phyloP scores from a whole-genome alignment of 2,888 invertebrate species.

The Epinotia nisella region DNA sequence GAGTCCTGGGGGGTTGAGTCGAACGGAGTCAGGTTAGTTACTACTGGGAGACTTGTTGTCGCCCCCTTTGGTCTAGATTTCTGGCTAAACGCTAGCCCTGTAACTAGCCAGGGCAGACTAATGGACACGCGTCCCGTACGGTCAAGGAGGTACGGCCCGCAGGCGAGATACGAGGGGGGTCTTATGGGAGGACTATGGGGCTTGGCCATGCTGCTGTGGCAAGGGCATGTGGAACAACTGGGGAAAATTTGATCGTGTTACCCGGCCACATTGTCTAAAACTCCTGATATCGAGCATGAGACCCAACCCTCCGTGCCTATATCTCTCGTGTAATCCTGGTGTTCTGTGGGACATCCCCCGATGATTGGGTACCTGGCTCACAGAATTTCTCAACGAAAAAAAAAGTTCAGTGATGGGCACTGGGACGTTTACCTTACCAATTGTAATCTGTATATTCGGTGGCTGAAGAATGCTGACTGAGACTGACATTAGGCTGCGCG shows the following conservation, averaged over 20 bases:
- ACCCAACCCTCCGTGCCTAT: conserved; percentile 19
- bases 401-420: no score
- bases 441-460: no score
- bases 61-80: conserved; percentile 17
- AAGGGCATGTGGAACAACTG: conserved; percentile 23
- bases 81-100: conserved; percentile 24
- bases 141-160: conserved; percentile 25
- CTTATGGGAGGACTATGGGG: background rate
- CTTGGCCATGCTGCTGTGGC: conserved; percentile 30
- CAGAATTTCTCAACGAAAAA: no score
- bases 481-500: no score
- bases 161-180: conserved; percentile 26
- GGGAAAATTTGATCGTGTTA: background rate
- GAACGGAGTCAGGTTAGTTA: conserved; percentile 7
- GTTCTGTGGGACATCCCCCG: background rate
- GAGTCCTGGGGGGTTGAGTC: conserved; percentile 16
- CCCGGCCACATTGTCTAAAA: background rate
- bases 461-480: no score
- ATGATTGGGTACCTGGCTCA: no score
- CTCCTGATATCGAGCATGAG: conserved; percentile 27
- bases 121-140: conserved; percentile 31
- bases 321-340: conserved; percentile 7
- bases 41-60: background rate
- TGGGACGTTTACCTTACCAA: no score
- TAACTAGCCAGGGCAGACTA: conserved; percentile 16